Conservation (phyloP, 2,113 vertebrate genomes). For the Butastur rufipennis region DNA sequence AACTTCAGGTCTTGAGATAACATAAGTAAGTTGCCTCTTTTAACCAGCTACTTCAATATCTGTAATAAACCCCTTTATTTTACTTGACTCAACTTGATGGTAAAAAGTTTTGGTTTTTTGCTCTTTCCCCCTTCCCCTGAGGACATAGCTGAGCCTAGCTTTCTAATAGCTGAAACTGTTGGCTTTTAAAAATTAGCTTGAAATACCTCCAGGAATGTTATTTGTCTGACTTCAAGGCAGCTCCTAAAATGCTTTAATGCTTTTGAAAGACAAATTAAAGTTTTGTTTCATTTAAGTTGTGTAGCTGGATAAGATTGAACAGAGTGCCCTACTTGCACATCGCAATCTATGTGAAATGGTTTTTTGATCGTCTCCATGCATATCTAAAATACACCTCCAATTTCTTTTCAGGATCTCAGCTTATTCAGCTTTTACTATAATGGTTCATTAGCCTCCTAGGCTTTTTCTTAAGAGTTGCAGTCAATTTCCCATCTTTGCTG, state of each 20-base stretch:
- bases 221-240: conserved; percentile 4
- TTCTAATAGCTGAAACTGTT: neutral
- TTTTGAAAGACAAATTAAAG: conserved; percentile 60
- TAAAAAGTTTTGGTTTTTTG: neutral
- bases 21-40: neutral
- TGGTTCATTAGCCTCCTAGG: conserved; percentile 28
- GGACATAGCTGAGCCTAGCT: neutral
- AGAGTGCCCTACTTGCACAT: conserved; percentile 30
- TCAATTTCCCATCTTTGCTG: conserved; percentile 28
- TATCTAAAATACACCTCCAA: conserved; percentile 32
- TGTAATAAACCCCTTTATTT: neutral
- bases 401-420: conserved; percentile 36
- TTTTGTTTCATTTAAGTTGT: conserved; percentile 51
- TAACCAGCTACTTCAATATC: neutral
- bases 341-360: conserved; percentile 1
- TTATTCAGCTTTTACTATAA: conserved; percentile 48
- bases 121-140: neutral
- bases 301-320: conserved; percentile 44
- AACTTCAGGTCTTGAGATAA: neutral
- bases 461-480: conserved; percentile 24
- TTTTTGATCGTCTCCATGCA: conserved; percentile 25
- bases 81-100: neutral
- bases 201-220: conserved; percentile 8
- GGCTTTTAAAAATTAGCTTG: conserved; percentile 14
- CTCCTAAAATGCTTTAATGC: neutral